Conservation (phyloP, 2,797 vertebrate genomes). For the Enteromius radiatus region DNA sequence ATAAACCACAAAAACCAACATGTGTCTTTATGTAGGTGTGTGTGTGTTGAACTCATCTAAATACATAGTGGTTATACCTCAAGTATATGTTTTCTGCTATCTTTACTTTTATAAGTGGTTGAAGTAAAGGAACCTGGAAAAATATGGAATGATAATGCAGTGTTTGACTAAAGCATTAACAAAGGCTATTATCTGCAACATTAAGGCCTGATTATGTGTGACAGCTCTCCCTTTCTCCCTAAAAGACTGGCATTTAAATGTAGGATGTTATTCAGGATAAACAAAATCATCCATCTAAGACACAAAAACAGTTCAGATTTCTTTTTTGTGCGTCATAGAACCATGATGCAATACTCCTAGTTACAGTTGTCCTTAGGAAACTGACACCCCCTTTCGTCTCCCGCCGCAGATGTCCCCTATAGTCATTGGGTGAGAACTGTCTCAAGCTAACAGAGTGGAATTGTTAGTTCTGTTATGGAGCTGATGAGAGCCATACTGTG, state of each 20-base stretch:
- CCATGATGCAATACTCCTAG: conserved; percentile 7
- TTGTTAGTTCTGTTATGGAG: conserved; percentile 39
- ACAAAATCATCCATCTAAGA: conserved; percentile 8
- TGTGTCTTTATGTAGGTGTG: no score
- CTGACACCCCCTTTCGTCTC: conserved; percentile 9
- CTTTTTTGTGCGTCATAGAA: not conserved
- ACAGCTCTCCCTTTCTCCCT: conserved; percentile 37
- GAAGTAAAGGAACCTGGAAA: not conserved
- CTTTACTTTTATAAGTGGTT: not conserved
- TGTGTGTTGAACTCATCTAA: not conserved
- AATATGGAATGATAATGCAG: conserved; percentile 15
- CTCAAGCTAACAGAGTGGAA: conserved; percentile 46
- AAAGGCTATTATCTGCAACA: conserved; percentile 55
- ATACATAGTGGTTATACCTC: not conserved
- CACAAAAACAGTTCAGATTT: conserved; percentile 13
- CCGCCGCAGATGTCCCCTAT: conserved; percentile 38
- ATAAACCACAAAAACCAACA: no score
- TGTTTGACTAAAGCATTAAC: conserved; percentile 51
- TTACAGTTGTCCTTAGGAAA: conserved; percentile 15
- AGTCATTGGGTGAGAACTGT: conserved; percentile 43
- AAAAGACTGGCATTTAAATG: not conserved
- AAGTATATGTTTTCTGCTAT: not conserved
- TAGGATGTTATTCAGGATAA: conserved; percentile 5
- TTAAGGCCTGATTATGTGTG: conserved; percentile 59
- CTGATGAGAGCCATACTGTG: conserved; percentile 42